Evolutionary conservation across 2,797 vertebrate genomes (phyloP).

Genomic region (Phalloptychus januarius): DNA sequence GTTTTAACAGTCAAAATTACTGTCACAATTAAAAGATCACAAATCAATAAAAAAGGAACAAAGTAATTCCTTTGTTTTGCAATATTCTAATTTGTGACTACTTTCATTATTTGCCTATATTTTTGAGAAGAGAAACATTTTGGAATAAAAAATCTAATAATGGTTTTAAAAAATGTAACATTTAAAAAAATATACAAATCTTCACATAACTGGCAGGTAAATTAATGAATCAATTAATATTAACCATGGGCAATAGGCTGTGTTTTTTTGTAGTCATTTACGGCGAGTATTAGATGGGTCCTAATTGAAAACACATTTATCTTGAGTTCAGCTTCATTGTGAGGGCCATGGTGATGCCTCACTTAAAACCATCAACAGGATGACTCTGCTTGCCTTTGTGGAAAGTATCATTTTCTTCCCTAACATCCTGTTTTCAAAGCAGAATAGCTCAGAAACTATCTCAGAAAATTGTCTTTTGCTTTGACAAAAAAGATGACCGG

Average conservation of each 20-base stretch:
- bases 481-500: conserved; percentile 52
- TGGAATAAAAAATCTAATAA: neutral
- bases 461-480: conserved; percentile 58
- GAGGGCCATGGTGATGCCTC: conserved; percentile 70
- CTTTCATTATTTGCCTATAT: neutral
- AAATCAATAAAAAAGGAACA: neutral
- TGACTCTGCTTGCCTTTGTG: conserved; percentile 69
- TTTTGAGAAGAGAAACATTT: neutral
- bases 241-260: conserved; percentile 53
- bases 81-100: no score
- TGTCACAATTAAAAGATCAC: neutral
- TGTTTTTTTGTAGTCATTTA: conserved; percentile 73
- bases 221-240: conserved; percentile 55
- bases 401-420: conserved; percentile 39
- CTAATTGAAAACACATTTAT: conserved; percentile 78
- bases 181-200: conserved; percentile 68
- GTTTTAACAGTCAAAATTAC: neutral
- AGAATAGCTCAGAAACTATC: conserved; percentile 51
- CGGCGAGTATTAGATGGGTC: conserved; percentile 65
- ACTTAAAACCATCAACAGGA: conserved; percentile 78
- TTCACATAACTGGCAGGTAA: conserved; percentile 71
- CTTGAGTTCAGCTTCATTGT: conserved; percentile 69
- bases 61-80: neutral
- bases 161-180: conserved; percentile 74
- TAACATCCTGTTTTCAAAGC: conserved; percentile 54